phyloP scores from a whole-genome alignment of 1,140 invertebrate genomes.

The Neodiprion virginianus region DNA sequence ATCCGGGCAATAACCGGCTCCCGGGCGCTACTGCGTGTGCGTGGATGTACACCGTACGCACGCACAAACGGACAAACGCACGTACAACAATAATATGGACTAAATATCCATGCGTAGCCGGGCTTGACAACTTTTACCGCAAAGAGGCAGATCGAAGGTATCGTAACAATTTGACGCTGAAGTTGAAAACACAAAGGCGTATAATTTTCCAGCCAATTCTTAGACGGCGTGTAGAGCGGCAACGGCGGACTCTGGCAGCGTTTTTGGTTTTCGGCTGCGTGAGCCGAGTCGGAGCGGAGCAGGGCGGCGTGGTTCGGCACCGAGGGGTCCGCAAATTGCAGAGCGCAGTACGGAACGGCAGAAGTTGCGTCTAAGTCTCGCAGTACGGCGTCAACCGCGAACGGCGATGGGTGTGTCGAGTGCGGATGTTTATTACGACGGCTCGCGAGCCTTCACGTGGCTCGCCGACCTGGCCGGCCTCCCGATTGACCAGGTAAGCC shows the following conservation, averaged over 20 bases:
- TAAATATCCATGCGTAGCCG: no score
- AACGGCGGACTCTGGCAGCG: no score
- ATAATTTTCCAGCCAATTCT: no score
- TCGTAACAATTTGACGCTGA: no score
- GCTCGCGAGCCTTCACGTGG: slow-evolving; percentile 66
- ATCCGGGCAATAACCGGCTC: background rate
- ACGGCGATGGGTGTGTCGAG: slow-evolving; percentile 34
- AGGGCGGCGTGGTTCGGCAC: background rate
- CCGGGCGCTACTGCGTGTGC: background rate
- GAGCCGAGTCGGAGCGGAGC: background rate
- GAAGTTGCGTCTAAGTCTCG: no score
- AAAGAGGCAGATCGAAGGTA: no score
- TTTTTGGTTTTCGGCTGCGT: background rate
- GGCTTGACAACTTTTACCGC: no score
- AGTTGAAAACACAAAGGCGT: no score
- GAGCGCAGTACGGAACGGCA: background rate
- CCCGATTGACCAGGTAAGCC: slow-evolving; percentile 69
- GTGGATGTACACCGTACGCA: no score
- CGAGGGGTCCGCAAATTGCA: background rate
- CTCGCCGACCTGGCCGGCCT: slow-evolving; percentile 65
- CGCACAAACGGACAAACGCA: no score
- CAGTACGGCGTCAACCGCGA: slow-evolving; percentile 26
- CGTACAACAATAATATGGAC: no score
- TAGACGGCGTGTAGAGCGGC: no score
- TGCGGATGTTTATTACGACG: slow-evolving; percentile 61